phyloP scores from a whole-genome alignment of 2,113 vertebrate genomes.

The Odobenus rosmarus region DNA sequence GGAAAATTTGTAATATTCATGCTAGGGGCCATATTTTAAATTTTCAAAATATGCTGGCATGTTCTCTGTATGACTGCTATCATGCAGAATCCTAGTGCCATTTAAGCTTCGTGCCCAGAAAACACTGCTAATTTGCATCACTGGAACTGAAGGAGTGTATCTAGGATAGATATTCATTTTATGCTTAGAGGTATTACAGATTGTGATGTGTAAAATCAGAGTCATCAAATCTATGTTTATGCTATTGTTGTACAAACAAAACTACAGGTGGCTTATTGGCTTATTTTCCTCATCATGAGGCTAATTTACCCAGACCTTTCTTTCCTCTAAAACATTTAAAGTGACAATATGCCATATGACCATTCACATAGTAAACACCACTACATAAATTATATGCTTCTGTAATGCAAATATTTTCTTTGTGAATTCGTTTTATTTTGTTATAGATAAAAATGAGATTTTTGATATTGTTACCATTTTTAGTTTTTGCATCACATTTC shows the following conservation, averaged over 20 bases:
- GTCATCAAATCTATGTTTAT: not conserved
- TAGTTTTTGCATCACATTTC: not conserved
- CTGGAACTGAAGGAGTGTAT: not conserved
- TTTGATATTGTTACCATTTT: not conserved
- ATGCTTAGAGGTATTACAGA: not conserved
- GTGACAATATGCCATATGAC: conserved; percentile 4
- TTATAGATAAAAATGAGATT: not conserved
- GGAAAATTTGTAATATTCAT: not conserved
- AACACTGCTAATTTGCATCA: not conserved
- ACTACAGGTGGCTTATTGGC: conserved; percentile 37
- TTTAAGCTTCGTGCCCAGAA: not conserved
- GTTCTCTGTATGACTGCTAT: too few relatives aligned
- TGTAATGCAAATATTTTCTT: not conserved
- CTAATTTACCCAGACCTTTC: conserved; percentile 1
- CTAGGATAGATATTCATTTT: not conserved
- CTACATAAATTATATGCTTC: not conserved
- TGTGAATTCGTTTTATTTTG: not conserved
- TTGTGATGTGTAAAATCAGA: not conserved
- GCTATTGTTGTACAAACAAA: conserved; percentile 42
- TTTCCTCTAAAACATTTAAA: conserved; percentile 15
- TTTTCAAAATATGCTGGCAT: not conserved
- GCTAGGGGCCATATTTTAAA: not conserved
- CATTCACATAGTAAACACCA: not conserved
- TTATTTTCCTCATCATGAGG: conserved; percentile 39
- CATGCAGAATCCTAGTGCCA: not conserved